Evolutionary conservation across 2,113 vertebrate genomes (phyloP), one percentile per base, ranked within the genome.

Genomic region (Zapornia atra): DNA sequence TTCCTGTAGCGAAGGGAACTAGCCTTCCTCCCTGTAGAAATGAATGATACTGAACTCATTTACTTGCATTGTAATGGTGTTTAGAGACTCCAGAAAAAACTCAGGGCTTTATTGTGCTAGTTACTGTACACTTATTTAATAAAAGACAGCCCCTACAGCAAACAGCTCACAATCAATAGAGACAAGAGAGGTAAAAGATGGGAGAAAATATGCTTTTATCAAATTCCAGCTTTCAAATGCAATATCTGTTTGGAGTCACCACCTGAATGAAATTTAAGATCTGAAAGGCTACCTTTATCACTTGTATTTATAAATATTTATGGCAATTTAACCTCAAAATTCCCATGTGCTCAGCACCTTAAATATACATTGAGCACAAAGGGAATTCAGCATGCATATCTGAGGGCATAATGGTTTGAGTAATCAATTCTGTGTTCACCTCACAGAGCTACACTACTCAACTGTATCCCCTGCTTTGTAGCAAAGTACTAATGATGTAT

Each of bases 141-240:
- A 94, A 80, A 71, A 87, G 77, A 57, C 46, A 88, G 63, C 15
- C 66, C 85, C 78, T 90, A 87, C 63, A 91, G 66, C 75, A 93
- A 92, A 61, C 31, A 70, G 31, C 18, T 77, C 82, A 86, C 75
- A 90, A 82, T 96, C 81, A 88, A 82, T 88, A 92, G 81, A 91
- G 92, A 96, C 70, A 96, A 91, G 75, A 80, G 66, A 82, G 21
- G 59, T 82, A 92, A 69, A 94, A 87, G 63, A 92, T 79, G 57
- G 50, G 36, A 94, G 70, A 94, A 96, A 95, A 91, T 82, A 87
- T 0, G 1, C 34, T 85, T 92, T 77, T 86, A 94, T 95, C 66
- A 87, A 94, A 95, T 95, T 93, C 36, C 82, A 95, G 66, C 66
- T 96, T 96, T 96, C 90, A 91, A 90, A 94, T 87, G 70, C 65